Evolutionary conservation across 2,888 invertebrate species (phyloP), one percentile per base, ranked within the genome.

Genomic region (Boloria euphrosyne): DNA sequence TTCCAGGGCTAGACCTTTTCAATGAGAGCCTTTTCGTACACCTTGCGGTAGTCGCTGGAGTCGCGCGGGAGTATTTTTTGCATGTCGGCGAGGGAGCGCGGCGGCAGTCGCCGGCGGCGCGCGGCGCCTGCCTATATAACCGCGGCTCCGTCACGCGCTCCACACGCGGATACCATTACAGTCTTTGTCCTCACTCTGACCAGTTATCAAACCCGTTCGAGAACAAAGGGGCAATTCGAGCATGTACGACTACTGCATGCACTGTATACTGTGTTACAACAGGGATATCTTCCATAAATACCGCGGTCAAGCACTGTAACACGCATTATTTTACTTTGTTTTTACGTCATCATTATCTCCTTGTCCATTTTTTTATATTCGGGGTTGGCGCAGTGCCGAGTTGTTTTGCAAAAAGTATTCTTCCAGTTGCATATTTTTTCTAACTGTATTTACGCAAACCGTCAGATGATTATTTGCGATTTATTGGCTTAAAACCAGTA

Each of bases 1-100:
- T 38, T 38, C 31, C 31, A 7, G 10, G 7, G 31, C 31, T 7
- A 38, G 31, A 87, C 86, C 87, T 86, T 86, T 77, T 85, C 85
- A 59, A 78, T 78, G 76, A 80, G 81, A 65, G 81, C 79, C 73
- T 84, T 84, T 71, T 86, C 84, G 65, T 81, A 83, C 77, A 84
- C 81, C 79, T 84, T 86, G 66, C 85, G 78, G 65, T 78, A 81
- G 73, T 81, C 82, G 75, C 78, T 77, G 70, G 78, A 79, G 69
- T 86, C 83, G 73, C 85, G 83, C 44, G 84, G 79, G 72, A 82
- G 76, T 80, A 83, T 81, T 69, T 79, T 78, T 66, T 77, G 76
- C 80, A 81, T 80, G 70, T 73, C 74, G 73, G 65, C 70, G 66
- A 61, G 67, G 58, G 62, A 14, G 16, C 49, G 49, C 38, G 54